Base-by-base conservation (phyloP, 2,113 vertebrate genomes). In the Arvicanthis niloticus region DNA sequence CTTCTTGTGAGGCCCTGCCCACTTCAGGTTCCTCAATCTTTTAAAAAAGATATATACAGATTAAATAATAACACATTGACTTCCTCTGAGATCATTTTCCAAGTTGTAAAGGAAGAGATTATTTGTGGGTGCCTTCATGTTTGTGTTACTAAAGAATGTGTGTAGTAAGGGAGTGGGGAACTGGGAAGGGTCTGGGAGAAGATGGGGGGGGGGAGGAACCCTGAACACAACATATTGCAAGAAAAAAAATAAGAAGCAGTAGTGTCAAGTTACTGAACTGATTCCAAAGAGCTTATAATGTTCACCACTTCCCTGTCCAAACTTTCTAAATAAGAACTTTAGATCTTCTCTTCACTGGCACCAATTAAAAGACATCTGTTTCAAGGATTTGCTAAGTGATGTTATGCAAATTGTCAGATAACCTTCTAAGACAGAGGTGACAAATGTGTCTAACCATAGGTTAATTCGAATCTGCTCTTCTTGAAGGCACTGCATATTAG, bases 351-450 rank as follows among this genome's bases (percentile, higher is more conserved):
- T 72, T 45, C 82, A 4, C 29, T 68, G 2, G 34, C 17, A 48
- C 88, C 45, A 77, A 76, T 77, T 86, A 88, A 82, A 96, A 89
- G 67, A 22, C 2, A 72, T 80, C 5, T 89, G 76, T 89, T 95
- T 94, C 56, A 96, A 93, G 40, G 22, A 82, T 91, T 86, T 95
- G 2, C 21, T 48, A 81, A 21, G 72, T 89, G 51, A 82, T 48
- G 4, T 24, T 77, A 81, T 67, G 21, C 40, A 89, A 94, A 86
- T 21, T 72, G 7, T 13, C 4, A 77, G 13, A 86, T 72, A 76
- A 81, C 1, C 12, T 92, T 82, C 19, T 68, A 84, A 86, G 60
- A 29, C 70, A 88, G 13, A 87, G 16, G 62, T 53, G 92, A 40
- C 11, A 42, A 95, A 68, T 62, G 13, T 75, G 12, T 58, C 58